Evolutionary conservation across 2,113 vertebrate species (phyloP).

Genomic region (Solenodon paradoxus): DNA sequence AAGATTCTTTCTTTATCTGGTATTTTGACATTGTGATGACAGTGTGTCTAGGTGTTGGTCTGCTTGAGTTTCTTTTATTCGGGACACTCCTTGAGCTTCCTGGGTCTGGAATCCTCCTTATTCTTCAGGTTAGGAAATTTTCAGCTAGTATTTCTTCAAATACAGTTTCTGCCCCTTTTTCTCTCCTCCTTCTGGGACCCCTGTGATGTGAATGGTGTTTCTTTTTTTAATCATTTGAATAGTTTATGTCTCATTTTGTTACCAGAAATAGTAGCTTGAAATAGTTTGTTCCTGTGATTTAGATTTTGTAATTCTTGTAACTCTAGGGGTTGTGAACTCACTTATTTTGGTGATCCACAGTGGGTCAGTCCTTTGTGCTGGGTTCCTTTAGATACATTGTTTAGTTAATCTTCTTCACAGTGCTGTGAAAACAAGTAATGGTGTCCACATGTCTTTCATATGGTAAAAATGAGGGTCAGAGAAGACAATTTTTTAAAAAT

Average conservation of each 20-base stretch:
- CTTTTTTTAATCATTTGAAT: neutral
- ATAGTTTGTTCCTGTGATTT: neutral
- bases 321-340: neutral
- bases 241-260: constrained; percentile 8
- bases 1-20: no score
- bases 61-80: no score
- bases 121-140: no score
- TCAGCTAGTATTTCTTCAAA: no score
- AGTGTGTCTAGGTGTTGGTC: no score
- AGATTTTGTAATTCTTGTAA: neutral
- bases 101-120: no score
- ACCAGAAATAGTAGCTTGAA: neutral
- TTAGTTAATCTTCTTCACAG: neutral
- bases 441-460: neutral
- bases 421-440: neutral
- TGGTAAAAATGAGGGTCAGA: neutral
- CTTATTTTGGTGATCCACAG: neutral
- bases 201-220: no score
- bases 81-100: no score
- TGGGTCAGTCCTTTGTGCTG: neutral
- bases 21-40: no score
- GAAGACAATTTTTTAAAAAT: neutral
- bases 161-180: no score
- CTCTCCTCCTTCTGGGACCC: no score
- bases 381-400: neutral